Percentiles rank a stretch among this genome's conserved stretches.
Conservation (phyloP, 2,888 invertebrate species). For the Ormyrus labotus region DNA sequence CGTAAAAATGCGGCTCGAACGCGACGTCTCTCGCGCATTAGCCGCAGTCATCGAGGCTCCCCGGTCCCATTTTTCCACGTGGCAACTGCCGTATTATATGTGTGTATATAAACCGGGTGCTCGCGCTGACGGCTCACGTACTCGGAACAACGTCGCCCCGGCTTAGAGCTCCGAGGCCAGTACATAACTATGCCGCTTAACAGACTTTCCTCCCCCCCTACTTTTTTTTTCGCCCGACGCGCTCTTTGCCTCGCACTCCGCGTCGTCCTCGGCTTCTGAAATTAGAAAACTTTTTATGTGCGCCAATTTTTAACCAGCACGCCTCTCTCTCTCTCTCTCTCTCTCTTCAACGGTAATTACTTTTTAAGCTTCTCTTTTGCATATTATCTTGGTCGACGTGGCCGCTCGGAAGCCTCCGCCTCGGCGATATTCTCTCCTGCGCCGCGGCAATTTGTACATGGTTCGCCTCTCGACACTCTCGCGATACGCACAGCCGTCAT, state of each 20-base stretch:
- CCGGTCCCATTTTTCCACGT: not conserved
- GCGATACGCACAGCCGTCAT: conserved; percentile 51
- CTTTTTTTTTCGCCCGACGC: not conserved
- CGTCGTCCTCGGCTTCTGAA: conserved; percentile 65
- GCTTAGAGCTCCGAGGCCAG: conserved; percentile 1
- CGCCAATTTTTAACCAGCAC: conserved; percentile 74
- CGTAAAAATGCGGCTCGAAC: no score
- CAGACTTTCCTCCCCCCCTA: conserved; percentile 22
- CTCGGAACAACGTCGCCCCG: conserved; percentile 5
- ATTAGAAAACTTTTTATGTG: conserved; percentile 76
- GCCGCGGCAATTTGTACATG: conserved; percentile 56
- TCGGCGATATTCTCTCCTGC: not conserved
- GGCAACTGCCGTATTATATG: conserved; percentile 10
- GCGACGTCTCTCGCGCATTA: not conserved
- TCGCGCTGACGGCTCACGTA: conserved; percentile 12
- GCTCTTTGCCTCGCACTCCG: conserved; percentile 10
- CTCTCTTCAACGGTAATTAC: conserved; percentile 72
- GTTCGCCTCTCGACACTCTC: conserved; percentile 23
- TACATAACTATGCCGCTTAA: conserved; percentile 62
- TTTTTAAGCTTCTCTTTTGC: conserved; percentile 74
- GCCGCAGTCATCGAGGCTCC: conserved; percentile 4
- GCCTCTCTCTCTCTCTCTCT: conserved; percentile 54
- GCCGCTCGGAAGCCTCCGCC: not conserved
- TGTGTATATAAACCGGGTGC: not conserved
- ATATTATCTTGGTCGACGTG: conserved; percentile 67